A percentile compares a stretch with the other conserved stretches of the same genome.
Evolutionary conservation across 53 echinoderm and acorn worm genomes (phyloP).

Genomic region (Mesocentrotus franciscanus): DNA sequence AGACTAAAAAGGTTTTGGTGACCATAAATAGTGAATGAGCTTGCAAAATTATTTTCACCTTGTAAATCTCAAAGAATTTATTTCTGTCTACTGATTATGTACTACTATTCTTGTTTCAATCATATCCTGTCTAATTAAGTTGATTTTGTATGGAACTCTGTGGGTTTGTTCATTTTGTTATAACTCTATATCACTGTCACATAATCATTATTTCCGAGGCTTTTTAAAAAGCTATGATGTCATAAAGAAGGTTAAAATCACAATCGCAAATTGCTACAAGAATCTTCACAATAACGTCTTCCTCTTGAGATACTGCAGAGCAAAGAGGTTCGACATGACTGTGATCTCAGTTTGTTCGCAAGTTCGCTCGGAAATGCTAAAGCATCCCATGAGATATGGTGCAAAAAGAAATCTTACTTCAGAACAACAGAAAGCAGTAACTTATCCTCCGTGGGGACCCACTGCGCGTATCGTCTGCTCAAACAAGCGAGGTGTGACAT

Average conservation of each 20-base stretch:
- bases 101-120: not conserved
- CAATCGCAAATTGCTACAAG: not conserved
- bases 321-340: not conserved
- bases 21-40: not conserved
- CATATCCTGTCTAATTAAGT: not conserved
- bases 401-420: not conserved
- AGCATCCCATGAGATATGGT: not conserved
- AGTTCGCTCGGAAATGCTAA: slow-evolving; percentile 18
- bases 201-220: not conserved
- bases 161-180: too few relatives aligned
- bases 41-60: not conserved
- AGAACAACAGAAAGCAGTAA: slow-evolving; percentile 10
- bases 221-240: not conserved
- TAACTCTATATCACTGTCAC: too few relatives aligned
- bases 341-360: slow-evolving; percentile 2
- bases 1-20: too few relatives aligned
- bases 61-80: not conserved
- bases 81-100: not conserved
- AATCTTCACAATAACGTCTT: not conserved
- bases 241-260: not conserved
- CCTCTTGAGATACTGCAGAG: not conserved
- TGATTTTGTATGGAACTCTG: not conserved
- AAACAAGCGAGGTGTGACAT: slow-evolving; percentile 57
- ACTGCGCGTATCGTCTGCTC: slow-evolving; percentile 27
- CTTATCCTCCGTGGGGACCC: slow-evolving; percentile 23